Conservation (phyloP, 1,140 invertebrate species). For the Brachionus manjavacas region DNA sequence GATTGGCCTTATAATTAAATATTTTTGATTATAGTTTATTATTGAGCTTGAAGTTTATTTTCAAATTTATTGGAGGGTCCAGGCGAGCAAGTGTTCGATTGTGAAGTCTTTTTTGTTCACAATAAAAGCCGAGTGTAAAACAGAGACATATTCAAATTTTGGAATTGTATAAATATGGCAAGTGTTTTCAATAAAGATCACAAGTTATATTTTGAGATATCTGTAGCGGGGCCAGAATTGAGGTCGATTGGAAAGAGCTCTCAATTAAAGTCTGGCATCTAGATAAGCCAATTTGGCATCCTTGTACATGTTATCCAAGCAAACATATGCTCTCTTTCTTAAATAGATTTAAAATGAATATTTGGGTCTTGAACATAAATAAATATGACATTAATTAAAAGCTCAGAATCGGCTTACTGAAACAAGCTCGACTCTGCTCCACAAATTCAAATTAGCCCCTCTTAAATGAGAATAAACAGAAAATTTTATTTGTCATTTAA, state of each 20-base stretch:
- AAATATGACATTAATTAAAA: conserved; percentile 7
- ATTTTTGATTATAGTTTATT: not conserved
- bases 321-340: not conserved
- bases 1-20: not conserved
- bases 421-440: not conserved
- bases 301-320: not conserved
- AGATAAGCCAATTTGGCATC: too few species aligned
- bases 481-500: conserved; percentile 7
- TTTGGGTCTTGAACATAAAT: not conserved
- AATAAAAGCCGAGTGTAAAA: too few species aligned
- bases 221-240: not conserved
- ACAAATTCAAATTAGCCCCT: not conserved
- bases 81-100: not conserved
- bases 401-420: not conserved
- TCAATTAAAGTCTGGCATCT: not conserved
- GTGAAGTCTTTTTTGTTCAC: too few species aligned
- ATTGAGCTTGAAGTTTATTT: too few species aligned
- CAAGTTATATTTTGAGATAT: not conserved
- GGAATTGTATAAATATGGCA: not conserved
- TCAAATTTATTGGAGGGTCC: too few species aligned
- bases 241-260: not conserved
- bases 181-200: not conserved
- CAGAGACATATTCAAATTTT: too few species aligned
- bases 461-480: not conserved
- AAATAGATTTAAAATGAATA: not conserved